Base-by-base conservation (phyloP, 2,888 invertebrate genomes). In the Coremacera marginata region DNA sequence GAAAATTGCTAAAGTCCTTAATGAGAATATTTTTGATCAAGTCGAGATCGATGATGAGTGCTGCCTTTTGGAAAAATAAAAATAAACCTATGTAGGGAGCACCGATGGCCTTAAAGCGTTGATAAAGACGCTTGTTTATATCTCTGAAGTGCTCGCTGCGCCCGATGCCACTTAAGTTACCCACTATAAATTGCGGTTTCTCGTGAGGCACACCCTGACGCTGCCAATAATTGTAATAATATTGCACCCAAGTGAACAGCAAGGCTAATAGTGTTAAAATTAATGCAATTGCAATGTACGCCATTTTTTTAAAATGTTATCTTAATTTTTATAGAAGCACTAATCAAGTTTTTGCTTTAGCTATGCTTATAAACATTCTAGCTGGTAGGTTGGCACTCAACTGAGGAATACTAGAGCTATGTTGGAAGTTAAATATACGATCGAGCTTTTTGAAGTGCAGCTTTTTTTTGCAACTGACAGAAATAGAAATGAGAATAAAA, bases 11-110 rank as follows among this genome's bases (percentile, higher is more conserved):
- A 63, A 82, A 82, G 49, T 82, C 81, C 49, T 81, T 81, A n/a
- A 82, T 81, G 4, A 82, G 72, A 37, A 82, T 78, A 52, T 75
- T 63, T 37, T 82, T 82, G 0, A 81, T 75, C 78, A 76, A 65
- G 11, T 78, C 77, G 19, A 68, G 79, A 67, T 79, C 82, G 70
- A 77, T 44, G 27, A 79, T 75, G 76, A 77, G 81, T 11, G 80
- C 82, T 0, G 77, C 49, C 1, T 86, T 85, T 3, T 75, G 80
- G 0, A 81, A 60, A 0, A 86, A 83, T 34, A 85, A 81, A 77
- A 83, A 90, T 1, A 85, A 79, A 0, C 89, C 90, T 5, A 76
- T 80, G 11, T 80, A 82, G 80, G 86, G 85, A 0, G 88, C 87
- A 2, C 85, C 85, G 55, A 82, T 80, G 5, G 82, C 80, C 19